Conservation (phyloP, 2,888 invertebrate genomes). For the Polydrusus tereticollis region DNA sequence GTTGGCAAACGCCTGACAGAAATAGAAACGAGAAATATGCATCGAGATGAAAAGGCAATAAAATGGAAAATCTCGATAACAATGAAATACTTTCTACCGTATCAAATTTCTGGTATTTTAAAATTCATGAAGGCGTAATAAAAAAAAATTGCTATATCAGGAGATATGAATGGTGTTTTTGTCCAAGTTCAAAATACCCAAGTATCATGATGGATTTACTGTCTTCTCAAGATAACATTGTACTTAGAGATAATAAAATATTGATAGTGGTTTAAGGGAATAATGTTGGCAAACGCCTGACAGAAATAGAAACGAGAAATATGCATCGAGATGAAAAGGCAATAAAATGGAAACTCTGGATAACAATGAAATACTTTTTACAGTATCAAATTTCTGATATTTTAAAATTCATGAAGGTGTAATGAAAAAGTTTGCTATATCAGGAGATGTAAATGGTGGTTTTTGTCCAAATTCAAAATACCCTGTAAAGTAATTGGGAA, state of each 20-base stretch:
- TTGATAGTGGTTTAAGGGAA: constrained; percentile 7
- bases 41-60: neutral
- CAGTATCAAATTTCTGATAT: neutral
- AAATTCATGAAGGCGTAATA: no score
- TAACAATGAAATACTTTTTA: neutral
- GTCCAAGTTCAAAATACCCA: no score
- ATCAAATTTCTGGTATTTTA: neutral
- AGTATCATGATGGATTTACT: constrained; percentile 26
- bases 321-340: neutral
- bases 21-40: neutral
- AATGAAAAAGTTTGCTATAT: no score
- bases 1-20: neutral
- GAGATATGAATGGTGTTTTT: no score
- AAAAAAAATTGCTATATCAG: no score
- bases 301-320: neutral
- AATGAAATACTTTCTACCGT: no score
- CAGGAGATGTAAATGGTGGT: no score
- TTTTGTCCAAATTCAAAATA: no score
- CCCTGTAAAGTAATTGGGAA: no score
- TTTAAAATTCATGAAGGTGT: neutral
- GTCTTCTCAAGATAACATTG: constrained; percentile 15
- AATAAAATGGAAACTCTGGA: neutral
- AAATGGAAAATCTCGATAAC: neutral
- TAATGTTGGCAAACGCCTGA: neutral
- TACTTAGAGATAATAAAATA: constrained; percentile 1